Evolutionary conservation across 2,797 vertebrate genomes (phyloP), one percentile per base, ranked within the genome.

Genomic region (Antrozous pallidus): DNA sequence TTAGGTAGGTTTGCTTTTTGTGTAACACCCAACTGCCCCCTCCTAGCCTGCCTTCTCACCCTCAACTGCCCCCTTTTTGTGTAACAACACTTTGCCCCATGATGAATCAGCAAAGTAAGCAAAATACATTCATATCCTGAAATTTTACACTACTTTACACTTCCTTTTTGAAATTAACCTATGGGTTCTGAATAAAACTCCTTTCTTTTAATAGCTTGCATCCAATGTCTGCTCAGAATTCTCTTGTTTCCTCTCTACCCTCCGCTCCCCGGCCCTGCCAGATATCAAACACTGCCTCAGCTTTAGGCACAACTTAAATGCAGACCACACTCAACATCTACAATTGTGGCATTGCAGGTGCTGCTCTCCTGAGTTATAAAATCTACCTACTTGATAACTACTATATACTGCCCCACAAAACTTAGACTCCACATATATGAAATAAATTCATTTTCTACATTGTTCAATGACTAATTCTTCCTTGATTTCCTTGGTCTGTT

Each of bases 101-200:
- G 24, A 67, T 51, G 51, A 78, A 42, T 58, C 77, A 92, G 5
- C 33, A 36, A 6, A 47, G 51, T 31, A 11, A 93, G 12, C 24
- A 83, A 91, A 89, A 89, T 26, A 16, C 36, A 42, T 75, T 65
- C 18, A 14, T 51, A 42, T 49, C 20, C 65, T 78, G 40, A 83
- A 81, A 77, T n/a, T 38, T 74, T 40, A 78, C 24, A 51, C 14
- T 40, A 40, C 17, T 47, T 11, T n/a, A 47, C 36, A 73, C 49
- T 77, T 91, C 18, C 51, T 88, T 81, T 74, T 86, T 96, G 38
- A 75, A 85, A 91, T 86, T 20, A 56, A 80, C 33, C 22, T 12
- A 1, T n/a, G 36, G 36, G 9, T 71, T 71, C 69, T 67, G 7
- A 71, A 69, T 6, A 93, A 91, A 70, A 75, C 1, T 31, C 38